Conservation (phyloP, 2,888 invertebrate genomes). For the Perizoma flavofasciatum region DNA sequence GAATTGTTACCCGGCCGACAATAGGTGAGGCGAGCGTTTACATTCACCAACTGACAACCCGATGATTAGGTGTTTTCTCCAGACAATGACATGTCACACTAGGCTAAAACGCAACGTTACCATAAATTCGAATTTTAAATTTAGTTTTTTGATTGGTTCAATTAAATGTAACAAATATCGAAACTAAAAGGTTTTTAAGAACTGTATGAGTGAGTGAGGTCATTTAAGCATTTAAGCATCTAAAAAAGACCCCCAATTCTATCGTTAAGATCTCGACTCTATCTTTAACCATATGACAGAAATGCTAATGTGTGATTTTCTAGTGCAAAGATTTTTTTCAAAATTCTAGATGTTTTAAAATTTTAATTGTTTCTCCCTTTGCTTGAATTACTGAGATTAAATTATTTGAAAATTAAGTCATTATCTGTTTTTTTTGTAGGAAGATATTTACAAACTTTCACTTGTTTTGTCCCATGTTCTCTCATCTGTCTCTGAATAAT, state of each 20-base stretch:
- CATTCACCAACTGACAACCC: conserved; percentile 53
- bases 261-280: too few relatives aligned
- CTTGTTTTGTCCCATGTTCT: conserved; percentile 20
- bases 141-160: conserved; percentile 21
- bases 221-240: too few relatives aligned
- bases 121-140: conserved; percentile 49
- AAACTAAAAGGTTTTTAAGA: neutral
- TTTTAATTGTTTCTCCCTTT: too few relatives aligned
- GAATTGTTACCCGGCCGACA: conserved; percentile 67
- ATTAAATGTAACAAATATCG: neutral
- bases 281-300: too few relatives aligned
- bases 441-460: neutral
- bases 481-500: conserved; percentile 11
- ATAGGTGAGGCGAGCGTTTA: conserved; percentile 65
- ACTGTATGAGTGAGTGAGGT: neutral
- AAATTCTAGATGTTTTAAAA: too few relatives aligned
- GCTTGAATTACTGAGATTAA: too few relatives aligned
- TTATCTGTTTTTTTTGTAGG: too few relatives aligned
- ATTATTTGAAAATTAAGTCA: too few relatives aligned
- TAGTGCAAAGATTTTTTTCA: too few relatives aligned
- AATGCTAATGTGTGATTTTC: too few relatives aligned
- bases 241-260: too few relatives aligned
- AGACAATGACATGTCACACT: conserved; percentile 59
- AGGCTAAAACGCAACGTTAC: conserved; percentile 45
- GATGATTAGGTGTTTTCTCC: conserved; percentile 62